phyloP scores from a whole-genome alignment of 2,888 invertebrate genomes.

The Parelbella ahira region DNA sequence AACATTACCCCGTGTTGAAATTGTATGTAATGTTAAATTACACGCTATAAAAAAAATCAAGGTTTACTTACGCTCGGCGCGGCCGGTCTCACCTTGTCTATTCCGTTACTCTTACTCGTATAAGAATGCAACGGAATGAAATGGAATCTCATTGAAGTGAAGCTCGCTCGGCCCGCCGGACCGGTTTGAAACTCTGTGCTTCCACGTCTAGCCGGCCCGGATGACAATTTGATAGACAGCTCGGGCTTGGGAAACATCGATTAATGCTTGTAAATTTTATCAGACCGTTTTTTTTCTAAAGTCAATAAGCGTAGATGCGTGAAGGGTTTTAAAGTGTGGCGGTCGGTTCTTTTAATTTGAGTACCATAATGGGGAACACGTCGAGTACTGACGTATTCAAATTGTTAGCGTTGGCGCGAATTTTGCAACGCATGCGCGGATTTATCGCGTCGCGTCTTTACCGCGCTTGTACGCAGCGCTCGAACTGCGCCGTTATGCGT shows the following conservation, averaged over 20 bases:
- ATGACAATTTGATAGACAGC: constrained; percentile 70
- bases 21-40: constrained; percentile 26
- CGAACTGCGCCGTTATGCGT: too few relatives aligned
- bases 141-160: constrained; percentile 78
- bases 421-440: constrained; percentile 43
- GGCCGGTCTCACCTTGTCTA: constrained; percentile 48
- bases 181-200: constrained; percentile 63
- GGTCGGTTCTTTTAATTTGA: too few relatives aligned
- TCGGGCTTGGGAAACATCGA: constrained; percentile 34
- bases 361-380: too few relatives aligned
- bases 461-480: too few relatives aligned
- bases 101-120: constrained; percentile 74
- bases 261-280: constrained; percentile 29
- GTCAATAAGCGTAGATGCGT: constrained; percentile 13
- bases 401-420: too few relatives aligned
- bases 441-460: constrained; percentile 48
- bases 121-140: constrained; percentile 77
- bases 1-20: background rate
- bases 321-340: constrained; percentile 26
- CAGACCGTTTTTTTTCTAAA: constrained; percentile 16
- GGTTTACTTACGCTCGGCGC: constrained; percentile 41
- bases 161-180: constrained; percentile 56
- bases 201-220: constrained; percentile 49
- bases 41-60: constrained; percentile 32
- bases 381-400: too few relatives aligned